These are phyloP conservation scores for Drosophila picticornis DNA, from an alignment of 2,888 invertebrate species.

Conservation along the genomic window DNA sequence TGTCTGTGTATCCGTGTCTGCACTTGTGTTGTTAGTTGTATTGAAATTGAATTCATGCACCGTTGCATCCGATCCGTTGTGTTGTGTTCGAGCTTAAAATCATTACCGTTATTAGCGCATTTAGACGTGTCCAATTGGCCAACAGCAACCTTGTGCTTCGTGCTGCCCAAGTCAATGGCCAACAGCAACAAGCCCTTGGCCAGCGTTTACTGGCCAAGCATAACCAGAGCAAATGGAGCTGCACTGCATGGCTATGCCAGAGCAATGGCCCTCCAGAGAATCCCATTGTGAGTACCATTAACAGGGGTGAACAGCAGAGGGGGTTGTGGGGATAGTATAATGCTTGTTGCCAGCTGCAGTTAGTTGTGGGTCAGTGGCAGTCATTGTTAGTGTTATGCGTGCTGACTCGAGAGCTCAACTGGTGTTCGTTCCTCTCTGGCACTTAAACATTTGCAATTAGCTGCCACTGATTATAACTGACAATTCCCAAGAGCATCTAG, in stretches of 20 bases:
- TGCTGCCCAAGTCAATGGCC: constrained; percentile 27
- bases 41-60: constrained; percentile 71
- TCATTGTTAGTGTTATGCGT: constrained; percentile 16
- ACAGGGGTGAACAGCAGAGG: not conserved
- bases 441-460: constrained; percentile 42
- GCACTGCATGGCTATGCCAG: constrained; percentile 48
- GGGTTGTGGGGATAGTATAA: not conserved
- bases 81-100: constrained; percentile 42
- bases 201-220: constrained; percentile 31
- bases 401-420: constrained; percentile 22
- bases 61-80: constrained; percentile 37
- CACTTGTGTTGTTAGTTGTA: constrained; percentile 32
- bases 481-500: not conserved
- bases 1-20: constrained; percentile 6
- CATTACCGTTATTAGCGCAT: constrained; percentile 61
- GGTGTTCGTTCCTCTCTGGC: constrained; percentile 13
- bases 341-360: constrained; percentile 37
- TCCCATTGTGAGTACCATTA: constrained; percentile 51
- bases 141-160: constrained; percentile 7
- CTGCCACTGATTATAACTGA: constrained; percentile 21
- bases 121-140: constrained; percentile 55
- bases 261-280: constrained; percentile 48
- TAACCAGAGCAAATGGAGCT: constrained; percentile 47
- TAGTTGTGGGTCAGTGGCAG: constrained; percentile 57
- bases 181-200: constrained; percentile 17